Evolutionary conservation across 2,113 vertebrate genomes (phyloP), one percentile per base, ranked within the genome.

Genomic region (Nesoenas mayeri): DNA sequence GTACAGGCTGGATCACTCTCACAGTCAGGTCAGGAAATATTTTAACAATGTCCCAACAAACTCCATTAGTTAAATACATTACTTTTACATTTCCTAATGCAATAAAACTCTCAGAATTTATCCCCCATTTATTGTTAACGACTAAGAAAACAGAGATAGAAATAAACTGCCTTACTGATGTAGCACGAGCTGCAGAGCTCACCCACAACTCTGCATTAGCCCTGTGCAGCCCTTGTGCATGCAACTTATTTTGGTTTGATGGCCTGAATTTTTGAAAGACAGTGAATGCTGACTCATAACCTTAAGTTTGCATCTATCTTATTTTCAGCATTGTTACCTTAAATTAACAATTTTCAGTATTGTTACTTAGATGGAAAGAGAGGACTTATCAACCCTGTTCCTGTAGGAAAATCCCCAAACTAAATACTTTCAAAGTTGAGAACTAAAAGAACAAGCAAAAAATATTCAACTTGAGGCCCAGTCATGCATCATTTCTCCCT

Each of bases 61-160:
- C 42, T 65, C 14, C 56, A n/a, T 81, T 48, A 57, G 32, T 95
- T 88, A 74, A 92, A 15, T 83, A 69, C 78, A 64, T 1, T 9
- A 56, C 65, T 87, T 85, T 51, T 53, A 69, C 48, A 28, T 67
- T 60, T 93, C 75, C 79, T 81, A 38, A 47, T 17, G 73, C 44
- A 77, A 78, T 81, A 70, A 91, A 78, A 42, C 26, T 40, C 72
- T 77, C 81, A 40, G 70, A 50, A 89, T 64, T 73, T 72, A 92
- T 83, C 69, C 80, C 58, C n/a, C 28, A 51, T 32, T 44, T 83
- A 34, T 81, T 67, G 34, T 79, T 81, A 91, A 65, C 54, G 44
- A 58, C 57, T 88, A 66, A 77, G 81, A 82, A 97, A 91, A 85
- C 25, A 61, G 56, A 87, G 82, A 72, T 32, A 89, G 78, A 88